A percentile compares a stretch with the other conserved stretches of the same genome.
These are phyloP conservation scores for Harpagus bidentatus DNA, from an alignment of 2,113 vertebrate genomes.

Conservation along the genomic window DNA sequence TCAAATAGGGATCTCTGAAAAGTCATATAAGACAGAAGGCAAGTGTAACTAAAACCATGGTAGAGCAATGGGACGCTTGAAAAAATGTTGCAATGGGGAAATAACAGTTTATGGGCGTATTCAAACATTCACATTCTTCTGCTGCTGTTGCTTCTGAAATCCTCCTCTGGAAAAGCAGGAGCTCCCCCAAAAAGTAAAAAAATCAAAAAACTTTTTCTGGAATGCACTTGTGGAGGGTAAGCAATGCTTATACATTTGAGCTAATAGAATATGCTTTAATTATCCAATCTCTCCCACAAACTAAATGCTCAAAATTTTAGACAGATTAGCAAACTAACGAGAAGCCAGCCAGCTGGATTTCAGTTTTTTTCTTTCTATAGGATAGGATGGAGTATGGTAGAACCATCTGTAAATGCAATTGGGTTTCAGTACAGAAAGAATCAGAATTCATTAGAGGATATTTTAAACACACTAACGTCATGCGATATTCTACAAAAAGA, in stretches of 20 bases:
- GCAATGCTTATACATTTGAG: neutral
- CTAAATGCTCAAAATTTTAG: neutral
- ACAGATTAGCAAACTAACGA: neutral
- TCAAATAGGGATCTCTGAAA: neutral
- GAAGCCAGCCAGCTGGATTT: neutral
- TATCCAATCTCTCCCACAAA: neutral
- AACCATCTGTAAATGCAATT: neutral
- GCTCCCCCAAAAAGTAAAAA: neutral
- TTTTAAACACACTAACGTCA: neutral
- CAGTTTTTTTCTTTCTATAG: neutral
- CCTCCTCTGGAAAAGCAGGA: neutral
- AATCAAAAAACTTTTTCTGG: neutral
- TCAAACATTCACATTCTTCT: neutral
- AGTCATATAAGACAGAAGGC: neutral
- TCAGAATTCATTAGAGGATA: neutral
- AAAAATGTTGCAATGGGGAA: neutral
- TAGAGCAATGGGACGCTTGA: neutral
- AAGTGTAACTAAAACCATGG: neutral
- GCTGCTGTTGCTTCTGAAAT: neutral
- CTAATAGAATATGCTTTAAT: neutral
- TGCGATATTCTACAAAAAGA: neutral
- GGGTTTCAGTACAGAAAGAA: neutral
- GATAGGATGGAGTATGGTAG: neutral
- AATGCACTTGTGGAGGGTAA: neutral
- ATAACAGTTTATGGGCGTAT: neutral